Conservation (phyloP, 2,888 invertebrate species). For the Drosophila pseudotakahashii region DNA sequence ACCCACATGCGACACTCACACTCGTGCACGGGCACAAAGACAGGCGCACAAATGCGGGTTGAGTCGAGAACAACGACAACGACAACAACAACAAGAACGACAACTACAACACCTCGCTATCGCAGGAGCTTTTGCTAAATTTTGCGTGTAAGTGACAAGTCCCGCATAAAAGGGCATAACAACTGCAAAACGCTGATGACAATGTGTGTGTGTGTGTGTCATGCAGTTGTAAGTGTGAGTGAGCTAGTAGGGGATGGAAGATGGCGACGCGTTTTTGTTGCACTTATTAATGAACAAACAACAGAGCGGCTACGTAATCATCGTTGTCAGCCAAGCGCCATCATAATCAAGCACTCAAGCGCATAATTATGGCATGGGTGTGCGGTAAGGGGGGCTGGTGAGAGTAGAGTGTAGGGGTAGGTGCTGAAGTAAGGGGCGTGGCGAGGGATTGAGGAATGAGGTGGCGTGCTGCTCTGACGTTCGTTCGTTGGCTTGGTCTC, state of each 20-base stretch:
- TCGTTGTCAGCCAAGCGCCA: conserved; percentile 66
- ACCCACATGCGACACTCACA: neutral
- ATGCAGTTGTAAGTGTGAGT: neutral
- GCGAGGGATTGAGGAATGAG: conserved; percentile 10
- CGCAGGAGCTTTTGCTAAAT: conserved; percentile 70
- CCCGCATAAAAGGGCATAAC: conserved; percentile 68
- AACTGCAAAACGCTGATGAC: conserved; percentile 57
- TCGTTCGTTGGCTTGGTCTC: conserved; percentile 30
- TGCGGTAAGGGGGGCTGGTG: neutral
- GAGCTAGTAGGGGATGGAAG: conserved; percentile 14
- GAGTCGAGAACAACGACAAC: conserved; percentile 26
- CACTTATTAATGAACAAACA: conserved; percentile 78
- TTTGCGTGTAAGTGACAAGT: conserved; percentile 77
- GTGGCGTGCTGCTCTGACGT: conserved; percentile 29
- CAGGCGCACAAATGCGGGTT: conserved; percentile 49
- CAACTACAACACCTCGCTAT: conserved; percentile 68
- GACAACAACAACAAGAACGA: conserved; percentile 50
- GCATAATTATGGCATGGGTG: conserved; percentile 64
- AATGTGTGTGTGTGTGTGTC: conserved; percentile 28
- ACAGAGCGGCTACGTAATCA: conserved; percentile 67
- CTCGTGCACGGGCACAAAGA: conserved; percentile 4
- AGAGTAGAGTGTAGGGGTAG: neutral
- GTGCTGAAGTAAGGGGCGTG: neutral
- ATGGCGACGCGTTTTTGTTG: conserved; percentile 62
- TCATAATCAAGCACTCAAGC: conserved; percentile 65